phyloP scores from a whole-genome alignment of 2,888 invertebrate species.

The Rhodophaea formosa region DNA sequence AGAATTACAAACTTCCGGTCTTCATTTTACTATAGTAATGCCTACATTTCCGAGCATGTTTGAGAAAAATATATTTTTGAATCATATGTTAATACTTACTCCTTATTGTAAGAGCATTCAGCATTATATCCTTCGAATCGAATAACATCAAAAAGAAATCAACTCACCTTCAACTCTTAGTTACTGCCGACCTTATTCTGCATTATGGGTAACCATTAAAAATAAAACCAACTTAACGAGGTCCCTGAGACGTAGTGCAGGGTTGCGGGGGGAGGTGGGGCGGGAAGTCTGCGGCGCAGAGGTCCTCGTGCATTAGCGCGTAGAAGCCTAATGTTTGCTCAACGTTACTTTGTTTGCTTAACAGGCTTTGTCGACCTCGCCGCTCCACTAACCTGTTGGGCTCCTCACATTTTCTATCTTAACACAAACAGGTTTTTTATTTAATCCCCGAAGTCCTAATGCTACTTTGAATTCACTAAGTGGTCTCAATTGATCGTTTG shows the following conservation, averaged over 20 bases:
- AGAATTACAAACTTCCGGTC: no score
- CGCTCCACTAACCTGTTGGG: constrained; percentile 55
- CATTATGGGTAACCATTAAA: constrained; percentile 19
- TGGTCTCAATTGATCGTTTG: constrained; percentile 12
- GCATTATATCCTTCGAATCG: no score
- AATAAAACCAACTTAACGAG: constrained; percentile 31
- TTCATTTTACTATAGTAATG: no score
- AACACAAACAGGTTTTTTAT: constrained; percentile 39
- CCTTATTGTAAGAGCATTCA: no score
- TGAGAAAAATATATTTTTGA: no score
- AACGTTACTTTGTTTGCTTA: constrained; percentile 60
- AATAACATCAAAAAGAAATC: background rate
- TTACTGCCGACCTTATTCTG: constrained; percentile 15
- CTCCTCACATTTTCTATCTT: constrained; percentile 37
- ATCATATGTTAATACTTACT: no score
- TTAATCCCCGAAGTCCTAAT: constrained; percentile 15
- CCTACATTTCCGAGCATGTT: no score
- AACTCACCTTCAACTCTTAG: background rate
- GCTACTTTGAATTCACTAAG: constrained; percentile 20
- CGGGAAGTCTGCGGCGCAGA: constrained; percentile 30
- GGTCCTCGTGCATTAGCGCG: constrained; percentile 63
- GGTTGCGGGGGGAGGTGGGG: constrained; percentile 22
- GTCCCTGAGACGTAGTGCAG: constrained; percentile 34
- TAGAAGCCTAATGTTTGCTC: constrained; percentile 59
- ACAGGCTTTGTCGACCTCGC: constrained; percentile 55